Evolutionary conservation across 2,888 invertebrate species (phyloP), one percentile per base, ranked within the genome.

Genomic region (Drosophila prolongata): DNA sequence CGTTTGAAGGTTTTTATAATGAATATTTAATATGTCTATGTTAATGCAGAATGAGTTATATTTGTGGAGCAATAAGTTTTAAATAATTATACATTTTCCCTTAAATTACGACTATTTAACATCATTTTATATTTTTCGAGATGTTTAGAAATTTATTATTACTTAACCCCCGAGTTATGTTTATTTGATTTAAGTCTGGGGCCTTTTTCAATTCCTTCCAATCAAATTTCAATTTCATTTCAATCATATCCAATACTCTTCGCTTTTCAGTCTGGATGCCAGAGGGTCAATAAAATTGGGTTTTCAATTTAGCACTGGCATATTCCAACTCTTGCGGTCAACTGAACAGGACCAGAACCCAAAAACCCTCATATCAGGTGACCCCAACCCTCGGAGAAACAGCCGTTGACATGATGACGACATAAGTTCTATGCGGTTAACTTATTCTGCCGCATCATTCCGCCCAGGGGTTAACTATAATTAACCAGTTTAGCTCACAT

Each of bases 141-240:
- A 14, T 10, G 1, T 14, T 40, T 9, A 9, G 10, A 3, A 14
- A 11, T 34, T 13, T 2, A 1, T 4, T 14, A 6, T 13, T 6
- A 8, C 30, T 1, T 5, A 11, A 10, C 38, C 52, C 1, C 8
- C n/a, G 8, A n/a, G 10, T 11, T 3, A 4, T 14, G 8, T n/a
- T 59, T 3, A 53, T 42, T 58, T n/a, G 11, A 52, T 40, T 42
- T 9, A 4, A 38, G 9, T 34, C 49, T 1, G 2, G 6, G 47
- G 4, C 47, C 47, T 43, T 64, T 64, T 59, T 27, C 59, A 27
- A 43, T 59, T 64, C 49, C 16, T n/a, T 11, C 44, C 62, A 62
- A 69, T 71, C 62, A 70, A 80, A 87, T 84, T 79, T 55, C 79
- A 79, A 87, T 87, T 89, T 79, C 58, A 85, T 77, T 74, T 72